Percentiles rank a stretch among this genome's conserved stretches.
phyloP scores from a whole-genome alignment of 1,140 invertebrate species.

The Anoplolepis gracilipes region DNA sequence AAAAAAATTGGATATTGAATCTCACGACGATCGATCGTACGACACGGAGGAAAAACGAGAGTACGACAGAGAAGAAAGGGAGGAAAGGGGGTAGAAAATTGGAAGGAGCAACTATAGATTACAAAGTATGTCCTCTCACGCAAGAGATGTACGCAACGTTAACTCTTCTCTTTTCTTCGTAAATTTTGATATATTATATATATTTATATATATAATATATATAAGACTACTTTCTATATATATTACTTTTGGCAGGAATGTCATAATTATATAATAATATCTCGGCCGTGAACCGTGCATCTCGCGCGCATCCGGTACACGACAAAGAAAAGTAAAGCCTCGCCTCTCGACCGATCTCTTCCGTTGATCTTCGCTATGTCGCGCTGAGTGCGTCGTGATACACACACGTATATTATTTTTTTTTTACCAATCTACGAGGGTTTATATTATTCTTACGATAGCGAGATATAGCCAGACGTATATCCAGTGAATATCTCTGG shows the following conservation, averaged over 20 bases:
- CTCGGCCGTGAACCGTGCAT: constrained; percentile 38
- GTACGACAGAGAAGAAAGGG: neutral
- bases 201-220: neutral
- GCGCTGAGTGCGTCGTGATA: constrained; percentile 65
- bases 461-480: neutral
- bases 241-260: constrained; percentile 80
- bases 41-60: neutral
- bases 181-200: constrained; percentile 47
- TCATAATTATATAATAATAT: constrained; percentile 72
- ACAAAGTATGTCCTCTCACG: constrained; percentile 44
- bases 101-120: constrained; percentile 45
- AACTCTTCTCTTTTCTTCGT: constrained; percentile 12
- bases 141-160: constrained; percentile 24
- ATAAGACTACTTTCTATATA: constrained; percentile 44
- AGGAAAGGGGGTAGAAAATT: neutral
- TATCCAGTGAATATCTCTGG: neutral
- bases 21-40: neutral
- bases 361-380: constrained; percentile 20
- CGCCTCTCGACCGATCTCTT: constrained; percentile 66
- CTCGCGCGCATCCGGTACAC: constrained; percentile 32
- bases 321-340: constrained; percentile 64
- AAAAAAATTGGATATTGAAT: constrained; percentile 16
- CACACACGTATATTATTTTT: constrained; percentile 61
- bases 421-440: constrained; percentile 48
- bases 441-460: neutral